Evolutionary conservation across 2,888 invertebrate genomes (phyloP).

Genomic region (Pediacus dermestoides): DNA sequence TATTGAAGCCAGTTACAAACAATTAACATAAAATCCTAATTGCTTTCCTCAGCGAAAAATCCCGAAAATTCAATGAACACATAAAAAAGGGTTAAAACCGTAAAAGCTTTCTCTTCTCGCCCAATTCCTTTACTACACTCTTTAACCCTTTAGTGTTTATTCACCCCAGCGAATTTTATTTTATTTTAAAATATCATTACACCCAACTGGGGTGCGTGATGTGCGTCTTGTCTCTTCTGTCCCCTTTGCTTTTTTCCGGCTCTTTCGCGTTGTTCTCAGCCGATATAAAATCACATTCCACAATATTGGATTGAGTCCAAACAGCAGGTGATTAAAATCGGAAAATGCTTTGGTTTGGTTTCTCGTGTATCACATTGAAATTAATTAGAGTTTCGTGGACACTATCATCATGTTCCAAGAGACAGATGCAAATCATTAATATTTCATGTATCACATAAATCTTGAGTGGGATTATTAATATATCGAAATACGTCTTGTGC

Average conservation of each 20-base stretch:
- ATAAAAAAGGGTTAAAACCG: slow-evolving; percentile 42
- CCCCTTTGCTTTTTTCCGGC: too few species aligned
- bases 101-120: slow-evolving; percentile 35
- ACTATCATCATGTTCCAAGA: too few species aligned
- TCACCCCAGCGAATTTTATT: not conserved
- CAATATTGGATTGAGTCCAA: too few species aligned
- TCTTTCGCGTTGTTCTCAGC: too few species aligned
- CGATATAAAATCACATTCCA: too few species aligned
- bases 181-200: too few species aligned
- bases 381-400: too few species aligned
- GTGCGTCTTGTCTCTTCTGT: too few species aligned
- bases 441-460: slow-evolving; percentile 28
- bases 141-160: slow-evolving; percentile 40
- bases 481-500: slow-evolving; percentile 25
- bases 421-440: slow-evolving; percentile 1
- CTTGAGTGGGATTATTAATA: slow-evolving; percentile 24
- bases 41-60: slow-evolving; percentile 42
- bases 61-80: slow-evolving; percentile 44
- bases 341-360: too few species aligned
- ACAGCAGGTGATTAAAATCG: too few species aligned
- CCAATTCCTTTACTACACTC: slow-evolving; percentile 36
- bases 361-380: too few species aligned
- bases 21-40: slow-evolving; percentile 46
- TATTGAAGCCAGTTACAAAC: slow-evolving; percentile 42
- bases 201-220: too few species aligned